Evolutionary conservation across 1,140 invertebrate species (phyloP), one percentile per base, ranked within the genome.

Genomic region (Drosophila oshimai): DNA sequence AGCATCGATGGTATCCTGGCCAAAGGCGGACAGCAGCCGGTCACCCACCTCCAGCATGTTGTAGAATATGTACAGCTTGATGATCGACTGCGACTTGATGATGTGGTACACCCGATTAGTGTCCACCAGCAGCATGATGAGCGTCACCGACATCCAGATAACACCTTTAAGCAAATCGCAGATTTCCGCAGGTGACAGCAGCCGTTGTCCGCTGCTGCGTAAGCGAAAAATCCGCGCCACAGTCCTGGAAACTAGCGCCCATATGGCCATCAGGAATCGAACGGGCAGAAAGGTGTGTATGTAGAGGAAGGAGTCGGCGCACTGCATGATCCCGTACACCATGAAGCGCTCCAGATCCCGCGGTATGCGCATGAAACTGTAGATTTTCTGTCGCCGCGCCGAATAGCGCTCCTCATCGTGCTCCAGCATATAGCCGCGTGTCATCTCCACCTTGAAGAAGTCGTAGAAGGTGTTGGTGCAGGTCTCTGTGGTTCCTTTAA

Each of bases 11-110:
- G 97, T 98, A 90, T 99, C 99, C 93, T 99, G 99, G 2, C 98
- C 98, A 93, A 99, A 99, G 18, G 97, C 97, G 51, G 98, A 99
- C 88, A 99, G 97, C 39, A 99, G 92, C 71, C 97, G 93, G 92
- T 99, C 98, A 13, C 96, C 97, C 33, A 99, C 98, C 93, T 99
- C 99, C 44, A 99, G 92, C 98, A 99, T 99, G 92, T 99, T 99
- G 91, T 98, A 99, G 92, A 99, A 99, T 90, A 99, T 98, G 91
- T 99, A 99, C 41, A 99, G 92, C 91, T 99, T 99, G 89, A 99
- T 99, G 42, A 99, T 97, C 49, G 98, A 98, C 90, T 99, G 99
- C 84, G 97, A 98, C 91, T 99, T 98, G 20, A 99, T 98, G 69
- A 99, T 93, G 92, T 99, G 99, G 92, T 99, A 99, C 93, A 99